phyloP scores from a whole-genome alignment of 2,113 vertebrate genomes.

The Nothocercus nigrocapillus region DNA sequence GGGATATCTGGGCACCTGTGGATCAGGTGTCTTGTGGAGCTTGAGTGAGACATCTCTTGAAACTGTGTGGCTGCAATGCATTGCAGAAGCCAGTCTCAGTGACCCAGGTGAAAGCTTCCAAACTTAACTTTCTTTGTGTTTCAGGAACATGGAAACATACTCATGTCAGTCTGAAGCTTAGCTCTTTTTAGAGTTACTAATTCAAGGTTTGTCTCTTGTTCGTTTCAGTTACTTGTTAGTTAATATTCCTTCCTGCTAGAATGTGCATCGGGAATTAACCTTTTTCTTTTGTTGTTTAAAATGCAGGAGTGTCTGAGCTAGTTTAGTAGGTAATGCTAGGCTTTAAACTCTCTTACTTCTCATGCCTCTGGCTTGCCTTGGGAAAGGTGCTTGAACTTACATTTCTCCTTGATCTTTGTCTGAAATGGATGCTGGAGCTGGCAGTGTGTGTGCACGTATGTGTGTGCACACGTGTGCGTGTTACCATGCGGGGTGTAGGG shows the following conservation, averaged over 20 bases:
- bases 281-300: background rate
- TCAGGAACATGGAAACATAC: too few species aligned
- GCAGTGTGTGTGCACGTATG: background rate
- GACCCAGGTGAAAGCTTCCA: background rate
- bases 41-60: background rate
- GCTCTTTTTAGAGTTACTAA: background rate
- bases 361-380: background rate
- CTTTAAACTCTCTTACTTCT: background rate
- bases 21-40: background rate
- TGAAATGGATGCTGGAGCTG: background rate
- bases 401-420: background rate
- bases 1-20: background rate
- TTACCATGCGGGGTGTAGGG: fast-evolving
- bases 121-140: background rate
- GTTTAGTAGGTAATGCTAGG: background rate
- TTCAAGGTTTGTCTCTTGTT: background rate
- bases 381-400: background rate
- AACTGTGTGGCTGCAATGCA: background rate
- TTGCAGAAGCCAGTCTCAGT: background rate
- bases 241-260: background rate
- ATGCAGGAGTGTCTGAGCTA: background rate
- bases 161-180: background rate
- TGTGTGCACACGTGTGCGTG: background rate
- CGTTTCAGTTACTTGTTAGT: background rate
- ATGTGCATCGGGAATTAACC: background rate